Evolutionary conservation across 2,888 invertebrate genomes (phyloP), one percentile per base, ranked within the genome.

Genomic region (Hypercompe scribonia): DNA sequence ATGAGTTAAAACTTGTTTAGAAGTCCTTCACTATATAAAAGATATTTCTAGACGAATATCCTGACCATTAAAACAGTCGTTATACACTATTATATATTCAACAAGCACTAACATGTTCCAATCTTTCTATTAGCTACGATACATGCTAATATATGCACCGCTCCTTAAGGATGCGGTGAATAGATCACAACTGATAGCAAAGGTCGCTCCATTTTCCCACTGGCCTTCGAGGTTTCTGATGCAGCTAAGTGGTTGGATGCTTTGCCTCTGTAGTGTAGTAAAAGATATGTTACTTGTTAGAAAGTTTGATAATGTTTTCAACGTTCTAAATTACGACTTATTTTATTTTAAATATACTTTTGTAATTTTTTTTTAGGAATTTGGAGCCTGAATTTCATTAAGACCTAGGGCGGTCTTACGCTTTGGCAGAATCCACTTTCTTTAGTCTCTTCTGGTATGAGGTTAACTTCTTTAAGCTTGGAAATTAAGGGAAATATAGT

Each of bases 171-270:
- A 79, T 78, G 65, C 70, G 36, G 66, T 70, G 70, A 46, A 65
- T 77, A 36, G 58, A 84, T 88, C 83, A 82, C 74, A 73, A 77
- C 73, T 75, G 87, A 87, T 84, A 74, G 72, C 68, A 81, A 82
- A 89, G 88, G 89, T 84, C 88, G 73, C 54, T 77, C 82, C 81
- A 80, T 82, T 85, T 85, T 84, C 82, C 79, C 76, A 74, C 76
- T 82, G 87, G 86, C 90, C 90, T 89, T 86, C 83, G 67, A 39
- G 69, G 50, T 28, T 75, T 75, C 81, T 81, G 82, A 80, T 83
- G 82, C 82, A 82, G 75, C 50, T 72, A 81, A 80, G 75, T 80
- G 73, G 77, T 65, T 54, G 68, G 63, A 77, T 75, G 70, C 42
- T 70, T 71, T 65, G 73, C 80, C 82, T 83, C 77, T 72, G 82